Conservation (phyloP, 2,113 vertebrate genomes). For the Rhinolophus sinicus region DNA sequence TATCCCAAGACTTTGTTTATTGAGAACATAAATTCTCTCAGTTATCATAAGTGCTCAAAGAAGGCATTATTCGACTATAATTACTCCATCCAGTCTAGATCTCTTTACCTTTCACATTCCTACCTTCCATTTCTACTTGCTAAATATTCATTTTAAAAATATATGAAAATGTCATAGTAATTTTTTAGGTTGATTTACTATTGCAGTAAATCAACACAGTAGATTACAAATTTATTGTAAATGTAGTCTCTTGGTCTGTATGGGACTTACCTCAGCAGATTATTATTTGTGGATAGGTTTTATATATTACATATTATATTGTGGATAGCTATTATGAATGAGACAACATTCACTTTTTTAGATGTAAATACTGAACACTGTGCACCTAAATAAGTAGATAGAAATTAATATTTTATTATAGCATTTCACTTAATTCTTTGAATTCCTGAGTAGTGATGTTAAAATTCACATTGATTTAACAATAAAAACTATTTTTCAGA, state of each 20-base stretch:
- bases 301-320: no score
- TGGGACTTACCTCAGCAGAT: neutral
- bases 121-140: slow-evolving; percentile 18
- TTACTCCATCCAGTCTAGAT: neutral
- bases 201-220: neutral
- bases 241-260: neutral
- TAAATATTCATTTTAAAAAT: neutral
- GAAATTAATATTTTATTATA: slow-evolving; percentile 9
- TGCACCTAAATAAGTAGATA: neutral
- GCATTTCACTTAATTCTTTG: slow-evolving; percentile 7
- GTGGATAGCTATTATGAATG: no score
- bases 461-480: neutral
- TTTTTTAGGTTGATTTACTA: neutral
- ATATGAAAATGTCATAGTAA: neutral
- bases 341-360: slow-evolving; percentile 21
- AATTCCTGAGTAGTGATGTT: neutral
- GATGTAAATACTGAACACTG: neutral
- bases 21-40: neutral
- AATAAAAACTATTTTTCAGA: neutral
- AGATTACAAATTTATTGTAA: neutral
- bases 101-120: neutral
- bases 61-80: neutral
- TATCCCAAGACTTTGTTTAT: neutral
- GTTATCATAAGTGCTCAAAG: neutral
- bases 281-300: slow-evolving; percentile 34